Percentiles rank a stretch among this genome's conserved stretches.
Evolutionary conservation across 1,140 invertebrate genomes (phyloP).

Genomic region (Cyclargus thomasi): DNA sequence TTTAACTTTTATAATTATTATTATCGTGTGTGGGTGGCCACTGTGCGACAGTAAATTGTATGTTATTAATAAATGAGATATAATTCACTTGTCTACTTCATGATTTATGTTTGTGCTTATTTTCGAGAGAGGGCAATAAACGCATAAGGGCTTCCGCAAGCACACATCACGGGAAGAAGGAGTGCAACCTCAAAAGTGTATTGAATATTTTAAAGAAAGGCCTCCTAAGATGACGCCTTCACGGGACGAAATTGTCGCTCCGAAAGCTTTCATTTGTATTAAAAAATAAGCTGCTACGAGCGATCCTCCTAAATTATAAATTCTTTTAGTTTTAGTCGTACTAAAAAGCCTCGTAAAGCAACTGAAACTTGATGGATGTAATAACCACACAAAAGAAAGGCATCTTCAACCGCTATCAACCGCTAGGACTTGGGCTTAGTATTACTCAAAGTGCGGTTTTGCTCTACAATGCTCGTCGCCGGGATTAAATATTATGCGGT

Average conservation of each 20-base stretch:
- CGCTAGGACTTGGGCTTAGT: neutral
- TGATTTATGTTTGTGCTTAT: neutral
- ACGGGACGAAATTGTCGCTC: too few species aligned
- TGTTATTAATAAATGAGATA: neutral
- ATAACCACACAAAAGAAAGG: too few species aligned
- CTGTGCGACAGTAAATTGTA: neutral
- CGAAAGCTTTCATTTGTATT: too few species aligned
- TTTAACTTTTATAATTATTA: too few species aligned
- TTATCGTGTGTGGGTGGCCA: too few species aligned
- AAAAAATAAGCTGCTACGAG: too few species aligned
- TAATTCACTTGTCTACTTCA: neutral
- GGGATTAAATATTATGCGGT: neutral
- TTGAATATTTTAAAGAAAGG: neutral
- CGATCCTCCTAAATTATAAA: too few species aligned
- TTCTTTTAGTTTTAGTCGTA: too few species aligned
- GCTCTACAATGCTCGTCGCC: neutral
- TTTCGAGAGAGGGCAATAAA: conserved; percentile 1
- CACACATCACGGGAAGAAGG: neutral
- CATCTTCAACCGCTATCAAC: too few species aligned
- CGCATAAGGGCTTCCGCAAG: conserved; percentile 1
- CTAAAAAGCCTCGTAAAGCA: too few species aligned
- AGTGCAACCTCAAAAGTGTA: neutral
- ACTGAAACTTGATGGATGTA: too few species aligned
- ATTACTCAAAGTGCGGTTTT: neutral
- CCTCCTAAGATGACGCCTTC: neutral